These are phyloP conservation scores for Hedychridium roseum DNA, from an alignment of 2,888 invertebrate genomes.

Conservation along the genomic window DNA sequence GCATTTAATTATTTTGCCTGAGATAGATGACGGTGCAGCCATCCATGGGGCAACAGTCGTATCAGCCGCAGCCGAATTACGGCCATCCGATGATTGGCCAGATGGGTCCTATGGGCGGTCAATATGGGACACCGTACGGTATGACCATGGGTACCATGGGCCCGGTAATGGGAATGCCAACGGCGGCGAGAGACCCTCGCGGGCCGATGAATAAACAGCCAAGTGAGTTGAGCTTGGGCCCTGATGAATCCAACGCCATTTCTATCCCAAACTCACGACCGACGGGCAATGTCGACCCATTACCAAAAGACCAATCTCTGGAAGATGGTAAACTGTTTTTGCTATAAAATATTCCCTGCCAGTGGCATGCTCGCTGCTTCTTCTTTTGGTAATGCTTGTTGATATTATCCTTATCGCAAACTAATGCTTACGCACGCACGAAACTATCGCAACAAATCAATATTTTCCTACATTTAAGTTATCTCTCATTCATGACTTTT, in stretches of 20 bases:
- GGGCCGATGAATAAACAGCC: conserved; percentile 67
- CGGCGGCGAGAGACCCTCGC: conserved; percentile 57
- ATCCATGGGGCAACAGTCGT: conserved; percentile 70
- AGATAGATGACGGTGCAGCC: conserved; percentile 80
- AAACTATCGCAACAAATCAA: no score
- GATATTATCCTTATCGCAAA: no score
- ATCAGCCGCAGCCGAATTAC: conserved; percentile 74
- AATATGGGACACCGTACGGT: conserved; percentile 66
- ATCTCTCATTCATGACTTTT: no score
- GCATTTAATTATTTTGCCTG: no score
- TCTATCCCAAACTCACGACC: conserved; percentile 58
- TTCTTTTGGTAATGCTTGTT: conserved; percentile 40
- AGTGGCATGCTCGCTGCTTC: conserved; percentile 48
- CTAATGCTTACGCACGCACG: no score
- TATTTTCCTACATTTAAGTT: no score
- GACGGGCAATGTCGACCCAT: conserved; percentile 57
- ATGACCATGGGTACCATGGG: conserved; percentile 65
- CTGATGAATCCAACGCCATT: conserved; percentile 62
- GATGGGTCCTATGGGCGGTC: conserved; percentile 66
- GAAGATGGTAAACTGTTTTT: conserved; percentile 63
- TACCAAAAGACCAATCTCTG: conserved; percentile 63
- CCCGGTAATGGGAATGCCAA: conserved; percentile 65
- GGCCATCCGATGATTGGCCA: conserved; percentile 77
- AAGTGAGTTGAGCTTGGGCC: conserved; percentile 73
- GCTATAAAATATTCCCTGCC: conserved; percentile 66